Percentiles rank a stretch among this genome's conserved stretches.
Evolutionary conservation across 2,113 vertebrate genomes (phyloP).

Genomic region (Himantopus leucocephalus): DNA sequence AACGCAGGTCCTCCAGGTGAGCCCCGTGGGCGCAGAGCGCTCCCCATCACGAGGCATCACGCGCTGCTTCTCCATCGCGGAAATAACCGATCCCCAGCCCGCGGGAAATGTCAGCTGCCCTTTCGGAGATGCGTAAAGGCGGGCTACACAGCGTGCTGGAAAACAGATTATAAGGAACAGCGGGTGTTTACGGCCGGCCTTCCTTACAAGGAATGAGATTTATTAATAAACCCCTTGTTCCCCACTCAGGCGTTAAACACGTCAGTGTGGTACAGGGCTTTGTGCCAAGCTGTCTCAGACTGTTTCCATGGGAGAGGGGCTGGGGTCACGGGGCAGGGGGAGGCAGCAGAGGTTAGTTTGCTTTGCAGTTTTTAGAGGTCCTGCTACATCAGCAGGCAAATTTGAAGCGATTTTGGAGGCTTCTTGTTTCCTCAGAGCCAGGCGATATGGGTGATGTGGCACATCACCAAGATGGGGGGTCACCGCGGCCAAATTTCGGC

Average conservation of each 20-base stretch:
- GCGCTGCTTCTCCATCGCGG: not conserved
- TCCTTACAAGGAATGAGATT: not conserved
- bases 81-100: not conserved
- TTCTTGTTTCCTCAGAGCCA: not conserved
- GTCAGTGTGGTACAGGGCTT: not conserved
- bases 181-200: not conserved
- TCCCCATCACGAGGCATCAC: not conserved
- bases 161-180: not conserved
- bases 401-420: not conserved
- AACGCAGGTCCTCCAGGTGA: conserved; percentile 87
- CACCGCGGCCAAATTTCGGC: not conserved
- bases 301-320: not conserved
- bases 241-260: not conserved
- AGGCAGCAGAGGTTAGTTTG: not conserved
- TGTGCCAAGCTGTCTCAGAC: not conserved
- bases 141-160: not conserved
- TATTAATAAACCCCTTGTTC: conserved; percentile 38
- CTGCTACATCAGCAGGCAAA: not conserved
- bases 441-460: not conserved
- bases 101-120: not conserved
- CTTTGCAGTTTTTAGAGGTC: not conserved
- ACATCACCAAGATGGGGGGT: not conserved
- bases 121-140: not conserved
- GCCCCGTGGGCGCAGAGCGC: rapidly evolving
- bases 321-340: not conserved